phyloP scores from a whole-genome alignment of 1,140 invertebrate species.

The Daktulosphaira vitifoliae region DNA sequence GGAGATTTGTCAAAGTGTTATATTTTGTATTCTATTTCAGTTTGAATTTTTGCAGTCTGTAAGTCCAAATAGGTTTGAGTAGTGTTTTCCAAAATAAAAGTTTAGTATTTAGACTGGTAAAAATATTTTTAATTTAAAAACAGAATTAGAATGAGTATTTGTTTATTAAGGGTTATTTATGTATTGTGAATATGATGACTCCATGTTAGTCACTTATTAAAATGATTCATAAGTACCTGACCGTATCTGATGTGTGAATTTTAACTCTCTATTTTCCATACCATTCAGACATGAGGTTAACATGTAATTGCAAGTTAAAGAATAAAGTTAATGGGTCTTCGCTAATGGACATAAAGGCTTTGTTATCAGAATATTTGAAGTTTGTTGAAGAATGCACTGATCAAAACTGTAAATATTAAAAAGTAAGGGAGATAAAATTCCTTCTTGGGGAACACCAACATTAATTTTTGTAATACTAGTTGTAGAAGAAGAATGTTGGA shows the following conservation, averaged over 20 bases:
- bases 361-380: neutral
- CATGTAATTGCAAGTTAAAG: neutral
- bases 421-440: neutral
- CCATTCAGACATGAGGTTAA: neutral
- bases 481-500: neutral
- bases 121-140: neutral
- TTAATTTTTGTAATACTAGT: neutral
- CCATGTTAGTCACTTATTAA: neutral
- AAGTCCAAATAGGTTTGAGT: neutral
- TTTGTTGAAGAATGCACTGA: no score
- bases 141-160: neutral
- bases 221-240: no score
- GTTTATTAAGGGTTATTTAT: neutral
- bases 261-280: neutral
- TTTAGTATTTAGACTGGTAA: no score
- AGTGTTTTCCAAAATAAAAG: neutral
- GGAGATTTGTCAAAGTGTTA: neutral
- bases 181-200: neutral
- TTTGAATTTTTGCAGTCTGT: neutral
- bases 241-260: neutral
- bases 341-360: neutral
- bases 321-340: neutral
- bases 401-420: no score
- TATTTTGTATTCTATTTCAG: neutral
- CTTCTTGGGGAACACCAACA: neutral